Evolutionary conservation across 2,113 vertebrate species (phyloP).

Genomic region (Promerops cafer): DNA sequence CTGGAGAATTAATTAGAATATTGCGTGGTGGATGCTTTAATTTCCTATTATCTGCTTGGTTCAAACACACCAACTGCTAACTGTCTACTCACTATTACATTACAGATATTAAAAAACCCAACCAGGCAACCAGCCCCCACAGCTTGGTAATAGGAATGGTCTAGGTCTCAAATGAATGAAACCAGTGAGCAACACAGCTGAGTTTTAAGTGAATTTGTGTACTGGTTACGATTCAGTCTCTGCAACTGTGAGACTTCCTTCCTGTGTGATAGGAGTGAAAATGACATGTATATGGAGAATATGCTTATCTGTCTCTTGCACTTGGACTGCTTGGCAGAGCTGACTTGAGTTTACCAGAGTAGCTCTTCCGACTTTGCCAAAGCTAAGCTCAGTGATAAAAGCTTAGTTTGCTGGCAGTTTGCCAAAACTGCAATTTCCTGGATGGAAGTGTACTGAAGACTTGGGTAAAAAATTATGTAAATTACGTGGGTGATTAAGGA

Average conservation of each 20-base stretch:
- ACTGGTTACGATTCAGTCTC: background rate
- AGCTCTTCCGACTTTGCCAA: background rate
- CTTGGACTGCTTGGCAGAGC: background rate
- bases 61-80: background rate
- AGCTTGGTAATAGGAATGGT: background rate
- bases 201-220: background rate
- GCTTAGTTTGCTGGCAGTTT: background rate
- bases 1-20: background rate
- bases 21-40: background rate
- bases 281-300: background rate
- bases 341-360: background rate
- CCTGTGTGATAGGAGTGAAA: background rate
- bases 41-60: background rate
- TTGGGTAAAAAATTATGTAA: background rate
- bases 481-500: background rate
- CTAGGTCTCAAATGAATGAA: background rate
- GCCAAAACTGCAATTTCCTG: background rate
- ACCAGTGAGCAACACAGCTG: background rate
- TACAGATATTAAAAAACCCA: background rate
- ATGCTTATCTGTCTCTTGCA: background rate
- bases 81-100: background rate
- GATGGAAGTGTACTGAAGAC: background rate
- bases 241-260: background rate
- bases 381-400: background rate
- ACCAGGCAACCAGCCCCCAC: background rate